These are phyloP conservation scores for Drosophila melanosoma DNA, from an alignment of 2,888 invertebrate genomes.

Conservation along the genomic window DNA sequence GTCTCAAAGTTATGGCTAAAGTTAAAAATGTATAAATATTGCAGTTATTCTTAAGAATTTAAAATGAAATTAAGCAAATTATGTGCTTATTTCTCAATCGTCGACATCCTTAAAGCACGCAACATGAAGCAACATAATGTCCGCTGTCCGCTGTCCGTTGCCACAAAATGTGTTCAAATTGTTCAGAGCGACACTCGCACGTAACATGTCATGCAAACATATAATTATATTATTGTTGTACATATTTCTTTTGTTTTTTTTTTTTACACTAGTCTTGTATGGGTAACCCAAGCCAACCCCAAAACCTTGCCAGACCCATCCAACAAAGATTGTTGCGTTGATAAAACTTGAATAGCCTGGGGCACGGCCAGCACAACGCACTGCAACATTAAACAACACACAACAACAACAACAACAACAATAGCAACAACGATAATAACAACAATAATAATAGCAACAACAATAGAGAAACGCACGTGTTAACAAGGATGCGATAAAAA, in stretches of 20 bases:
- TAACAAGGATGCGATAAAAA: conserved; percentile 76
- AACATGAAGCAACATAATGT: neutral
- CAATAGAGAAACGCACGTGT: conserved; percentile 68
- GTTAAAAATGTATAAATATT: conserved; percentile 32
- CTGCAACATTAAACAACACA: conserved; percentile 34
- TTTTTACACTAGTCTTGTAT: conserved; percentile 18
- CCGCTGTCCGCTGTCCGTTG: neutral
- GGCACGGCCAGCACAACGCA: conserved; percentile 28
- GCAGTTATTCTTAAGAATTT: neutral
- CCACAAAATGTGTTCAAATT: conserved; percentile 62
- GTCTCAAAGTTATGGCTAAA: conserved; percentile 44
- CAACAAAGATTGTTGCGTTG: conserved; percentile 60
- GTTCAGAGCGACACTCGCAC: conserved; percentile 61
- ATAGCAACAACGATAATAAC: conserved; percentile 21
- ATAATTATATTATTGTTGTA: conserved; percentile 70
- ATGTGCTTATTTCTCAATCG: neutral
- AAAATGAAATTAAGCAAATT: neutral
- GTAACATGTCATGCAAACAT: conserved; percentile 74
- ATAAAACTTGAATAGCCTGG: conserved; percentile 60
- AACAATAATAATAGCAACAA: conserved; percentile 40
- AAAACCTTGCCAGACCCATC: conserved; percentile 35
- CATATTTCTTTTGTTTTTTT: conserved; percentile 57
- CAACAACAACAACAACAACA: conserved; percentile 20
- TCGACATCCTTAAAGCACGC: neutral
- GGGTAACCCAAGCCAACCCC: conserved; percentile 30